Evolutionary conservation across 2,888 invertebrate genomes (phyloP).

Genomic region (Harmothoe impar): DNA sequence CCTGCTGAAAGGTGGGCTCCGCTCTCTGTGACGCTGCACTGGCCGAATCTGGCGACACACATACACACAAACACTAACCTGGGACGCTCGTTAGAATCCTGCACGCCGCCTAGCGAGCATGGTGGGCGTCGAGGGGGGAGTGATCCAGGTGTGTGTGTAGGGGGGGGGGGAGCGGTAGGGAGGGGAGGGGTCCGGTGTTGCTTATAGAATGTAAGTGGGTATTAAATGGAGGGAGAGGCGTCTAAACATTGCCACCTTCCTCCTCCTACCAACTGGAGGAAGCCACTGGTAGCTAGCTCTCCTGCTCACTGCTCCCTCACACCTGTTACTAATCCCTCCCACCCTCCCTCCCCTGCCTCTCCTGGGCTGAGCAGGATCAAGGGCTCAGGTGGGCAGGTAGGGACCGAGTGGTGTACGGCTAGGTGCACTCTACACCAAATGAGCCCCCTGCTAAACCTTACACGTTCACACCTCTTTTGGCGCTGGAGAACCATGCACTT

Average conservation of each 20-base stretch:
- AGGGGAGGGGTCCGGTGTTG: background rate
- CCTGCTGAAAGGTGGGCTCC: too few relatives aligned
- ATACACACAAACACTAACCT: too few relatives aligned
- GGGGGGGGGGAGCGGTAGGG: background rate
- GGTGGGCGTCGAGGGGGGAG: background rate
- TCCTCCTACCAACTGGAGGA: background rate
- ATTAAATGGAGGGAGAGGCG: background rate
- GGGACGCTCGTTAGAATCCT: background rate
- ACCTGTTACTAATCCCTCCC: background rate
- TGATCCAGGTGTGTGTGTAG: background rate
- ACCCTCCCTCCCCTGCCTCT: background rate
- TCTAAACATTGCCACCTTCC: background rate
- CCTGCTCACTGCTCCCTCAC: background rate
- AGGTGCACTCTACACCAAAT: conserved; percentile 5
- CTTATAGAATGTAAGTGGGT: background rate
- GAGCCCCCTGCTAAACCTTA: background rate
- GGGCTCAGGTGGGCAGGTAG: conserved; percentile 7
- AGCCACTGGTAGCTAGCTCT: background rate
- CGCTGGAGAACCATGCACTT: too few relatives aligned
- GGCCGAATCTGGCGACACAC: too few relatives aligned
- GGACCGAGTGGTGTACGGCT: background rate
- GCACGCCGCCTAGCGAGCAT: background rate
- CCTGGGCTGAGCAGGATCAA: background rate
- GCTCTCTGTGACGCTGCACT: too few relatives aligned
- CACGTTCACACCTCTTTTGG: too few relatives aligned